These are phyloP conservation scores for Syngnathus typhle DNA, from an alignment of 2,113 vertebrate species.

Conservation along the genomic window DNA sequence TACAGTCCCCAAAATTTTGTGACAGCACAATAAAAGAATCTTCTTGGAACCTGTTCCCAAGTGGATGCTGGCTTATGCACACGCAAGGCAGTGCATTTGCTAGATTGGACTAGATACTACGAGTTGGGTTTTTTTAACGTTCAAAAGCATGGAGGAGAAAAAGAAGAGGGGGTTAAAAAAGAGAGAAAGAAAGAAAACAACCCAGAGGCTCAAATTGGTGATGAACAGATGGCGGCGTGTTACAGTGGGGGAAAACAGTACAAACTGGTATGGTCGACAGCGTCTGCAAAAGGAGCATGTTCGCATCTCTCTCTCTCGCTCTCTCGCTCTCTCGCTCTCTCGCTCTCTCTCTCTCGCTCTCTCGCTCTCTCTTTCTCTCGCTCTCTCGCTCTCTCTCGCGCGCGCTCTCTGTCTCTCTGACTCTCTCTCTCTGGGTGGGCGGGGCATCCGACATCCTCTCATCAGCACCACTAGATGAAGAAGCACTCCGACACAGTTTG, in stretches of 20 bases:
- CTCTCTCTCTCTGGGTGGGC: not conserved
- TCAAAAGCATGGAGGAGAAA: slow-evolving; percentile 27
- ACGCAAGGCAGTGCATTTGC: slow-evolving; percentile 41
- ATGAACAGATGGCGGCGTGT: slow-evolving; percentile 14
- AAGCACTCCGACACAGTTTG: slow-evolving; percentile 8
- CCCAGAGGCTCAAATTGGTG: slow-evolving; percentile 17
- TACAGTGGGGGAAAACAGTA: slow-evolving; percentile 46
- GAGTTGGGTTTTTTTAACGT: slow-evolving; percentile 35
- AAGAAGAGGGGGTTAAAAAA: not conserved
- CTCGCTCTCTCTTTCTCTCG: not conserved
- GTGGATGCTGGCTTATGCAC: slow-evolving; percentile 26
- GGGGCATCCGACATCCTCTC: slow-evolving; percentile 42
- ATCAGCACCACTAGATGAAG: slow-evolving; percentile 63
- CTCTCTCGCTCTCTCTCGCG: not conserved
- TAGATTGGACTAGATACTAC: slow-evolving; percentile 36
- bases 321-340: not conserved
- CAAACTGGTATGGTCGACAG: slow-evolving; percentile 41
- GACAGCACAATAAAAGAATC: slow-evolving; percentile 3
- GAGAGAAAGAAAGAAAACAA: slow-evolving; percentile 3
- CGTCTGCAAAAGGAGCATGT: slow-evolving; percentile 49
- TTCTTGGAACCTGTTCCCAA: slow-evolving; percentile 18
- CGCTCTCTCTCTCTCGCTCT: too few relatives aligned
- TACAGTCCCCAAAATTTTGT: slow-evolving; percentile 19
- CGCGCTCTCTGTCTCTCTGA: too few relatives aligned
- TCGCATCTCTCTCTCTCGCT: slow-evolving; percentile 16